Evolutionary conservation across 2,797 vertebrate species (phyloP).

Genomic region (Eupleurogrammus muticus): DNA sequence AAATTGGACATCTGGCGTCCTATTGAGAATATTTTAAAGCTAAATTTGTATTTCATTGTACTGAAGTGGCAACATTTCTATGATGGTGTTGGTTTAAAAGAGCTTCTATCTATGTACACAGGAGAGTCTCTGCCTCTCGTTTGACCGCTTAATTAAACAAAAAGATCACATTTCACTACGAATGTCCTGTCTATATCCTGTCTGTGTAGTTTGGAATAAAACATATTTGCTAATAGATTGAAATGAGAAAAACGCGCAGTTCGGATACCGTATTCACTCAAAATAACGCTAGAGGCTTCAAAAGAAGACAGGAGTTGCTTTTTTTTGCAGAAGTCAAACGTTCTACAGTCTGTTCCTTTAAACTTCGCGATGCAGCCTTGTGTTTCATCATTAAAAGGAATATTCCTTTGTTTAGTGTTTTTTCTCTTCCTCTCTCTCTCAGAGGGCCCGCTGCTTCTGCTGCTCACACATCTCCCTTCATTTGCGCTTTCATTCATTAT

Average conservation of each 20-base stretch:
- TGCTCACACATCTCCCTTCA: slow-evolving; percentile 38
- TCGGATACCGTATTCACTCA: background rate
- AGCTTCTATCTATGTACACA: background rate
- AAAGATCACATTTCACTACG: background rate
- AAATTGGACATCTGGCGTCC: background rate
- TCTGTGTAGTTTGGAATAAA: background rate
- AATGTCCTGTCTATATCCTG: too few relatives aligned
- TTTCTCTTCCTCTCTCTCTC: slow-evolving; percentile 23
- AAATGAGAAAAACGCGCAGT: background rate
- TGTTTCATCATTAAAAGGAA: slow-evolving; percentile 13
- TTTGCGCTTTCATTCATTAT: slow-evolving; percentile 24
- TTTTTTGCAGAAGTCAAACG: background rate
- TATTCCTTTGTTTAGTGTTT: slow-evolving; percentile 13
- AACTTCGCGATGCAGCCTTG: background rate
- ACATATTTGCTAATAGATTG: background rate
- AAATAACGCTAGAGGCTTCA: background rate
- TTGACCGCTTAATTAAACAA: background rate
- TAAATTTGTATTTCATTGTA: background rate
- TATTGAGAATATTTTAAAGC: background rate
- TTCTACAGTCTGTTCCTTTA: slow-evolving; percentile 2
- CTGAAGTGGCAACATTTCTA: background rate
- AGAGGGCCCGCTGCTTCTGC: slow-evolving; percentile 1
- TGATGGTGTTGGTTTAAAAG: background rate
- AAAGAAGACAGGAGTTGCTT: background rate
- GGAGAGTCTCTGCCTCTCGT: background rate